Evolutionary conservation across 2,797 vertebrate genomes (phyloP), one percentile per base, ranked within the genome.

Genomic region (Loris lydekkerianus): DNA sequence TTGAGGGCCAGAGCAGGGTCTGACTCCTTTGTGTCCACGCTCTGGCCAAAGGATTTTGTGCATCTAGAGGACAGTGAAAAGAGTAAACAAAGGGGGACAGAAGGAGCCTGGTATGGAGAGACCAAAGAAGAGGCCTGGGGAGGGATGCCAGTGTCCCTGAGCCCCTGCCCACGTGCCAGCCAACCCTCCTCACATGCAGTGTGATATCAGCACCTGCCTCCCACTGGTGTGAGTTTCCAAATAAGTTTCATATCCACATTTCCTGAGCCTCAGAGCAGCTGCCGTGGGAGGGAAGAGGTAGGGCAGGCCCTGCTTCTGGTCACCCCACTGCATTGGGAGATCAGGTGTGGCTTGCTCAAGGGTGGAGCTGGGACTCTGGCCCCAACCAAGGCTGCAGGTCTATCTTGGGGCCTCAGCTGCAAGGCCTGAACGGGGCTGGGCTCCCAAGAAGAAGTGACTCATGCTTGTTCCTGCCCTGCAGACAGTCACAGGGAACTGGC

Each of bases 171-270:
- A 2, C 10, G 14, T 5, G 11, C 82, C 95, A 29, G 89, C 15
- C n/a, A 1, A 4, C 18, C 27, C 18, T 14, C n/a, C 15, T 21
- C 18, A 1, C 1, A 0, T 0, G 1, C 56, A 1, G 7, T 1
- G 40, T 2, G 0, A 29, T 25, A 56, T 21, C 11, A 13, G 46
- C 21, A 34, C 5, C 69, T 1, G 0, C 18, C n/a, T 3, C 11
- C 7, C 8, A 7, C 5, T 40, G 81, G n/a, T 0, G 2, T 27
- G 3, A n/a, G 14, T 5, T 85, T 81, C 92, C 83, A 18, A 37
- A 58, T 23, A 86, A 72, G 56, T 75, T 82, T 90, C 92, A 40
- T 1, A 43, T 60, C 77, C 82, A 58, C 23, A 4, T 56, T 87
- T 43, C 72, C 31, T 2, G 40, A 61, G 85, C 43, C 60, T 70